Evolutionary conservation across 2,113 vertebrate genomes (phyloP).

Genomic region (Plecotus auritus): DNA sequence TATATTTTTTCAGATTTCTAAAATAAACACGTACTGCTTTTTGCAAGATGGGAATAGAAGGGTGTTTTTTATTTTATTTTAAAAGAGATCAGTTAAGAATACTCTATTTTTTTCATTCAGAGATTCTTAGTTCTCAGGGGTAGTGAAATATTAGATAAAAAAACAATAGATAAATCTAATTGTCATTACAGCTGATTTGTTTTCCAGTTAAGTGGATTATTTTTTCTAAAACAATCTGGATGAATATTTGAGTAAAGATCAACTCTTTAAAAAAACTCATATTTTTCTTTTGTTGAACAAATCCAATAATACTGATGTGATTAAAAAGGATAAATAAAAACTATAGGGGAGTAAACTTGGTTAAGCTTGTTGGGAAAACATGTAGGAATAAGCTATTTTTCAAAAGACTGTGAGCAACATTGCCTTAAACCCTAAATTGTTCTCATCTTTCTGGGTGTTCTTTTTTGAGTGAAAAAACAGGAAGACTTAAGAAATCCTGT

Average conservation of each 20-base stretch:
- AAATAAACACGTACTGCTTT: background rate
- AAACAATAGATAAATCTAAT: background rate
- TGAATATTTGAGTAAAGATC: slow-evolving; percentile 2
- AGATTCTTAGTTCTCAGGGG: background rate
- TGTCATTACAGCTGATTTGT: background rate
- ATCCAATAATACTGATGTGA: background rate
- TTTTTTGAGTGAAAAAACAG: background rate
- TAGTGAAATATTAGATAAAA: background rate
- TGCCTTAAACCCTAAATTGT: background rate
- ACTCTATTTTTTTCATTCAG: background rate
- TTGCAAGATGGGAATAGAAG: background rate
- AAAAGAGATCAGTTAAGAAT: background rate
- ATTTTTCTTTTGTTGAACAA: background rate
- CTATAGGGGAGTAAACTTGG: background rate
- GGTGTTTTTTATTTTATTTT: background rate
- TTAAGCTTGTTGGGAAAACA: background rate
- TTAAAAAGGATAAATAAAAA: background rate
- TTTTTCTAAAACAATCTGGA: background rate
- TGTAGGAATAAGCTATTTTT: background rate
- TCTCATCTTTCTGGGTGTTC: background rate
- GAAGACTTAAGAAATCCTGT: background rate
- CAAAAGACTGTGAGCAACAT: background rate
- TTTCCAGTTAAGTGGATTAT: background rate
- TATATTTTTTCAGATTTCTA: background rate
- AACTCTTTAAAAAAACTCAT: background rate